Evolutionary conservation across 2,113 vertebrate species (phyloP), one percentile per base, ranked within the genome.

Genomic region (Brienomyrus longianalis): DNA sequence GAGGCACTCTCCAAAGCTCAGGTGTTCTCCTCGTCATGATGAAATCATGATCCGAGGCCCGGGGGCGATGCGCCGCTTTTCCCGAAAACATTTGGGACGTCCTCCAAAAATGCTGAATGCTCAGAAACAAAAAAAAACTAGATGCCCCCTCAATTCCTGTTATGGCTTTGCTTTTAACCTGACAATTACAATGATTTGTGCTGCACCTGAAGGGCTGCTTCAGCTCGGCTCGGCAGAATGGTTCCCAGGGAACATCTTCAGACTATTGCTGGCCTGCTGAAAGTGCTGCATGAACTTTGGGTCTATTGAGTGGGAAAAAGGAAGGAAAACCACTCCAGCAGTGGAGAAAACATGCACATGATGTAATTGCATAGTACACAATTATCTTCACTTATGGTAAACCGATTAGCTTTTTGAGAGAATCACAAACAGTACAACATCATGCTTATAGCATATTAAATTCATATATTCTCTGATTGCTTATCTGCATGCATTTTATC

Each of bases 161-260:
- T 85, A 50, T 31, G 31, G 31, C 19, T 88, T 45, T 59, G 54
- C 86, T 88, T 88, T 88, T 88, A 88, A 50, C 54, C 86, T 43
- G 86, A 88, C 86, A 56, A 88, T 88, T 88, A 88, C 10, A 11
- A n/a, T 56, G n/a, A 88, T 88, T 88, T 62, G 86, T 59, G 47
- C 35, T 52, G 27, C n/a, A 83, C 31, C 51, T 31, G 23, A 54
- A 15, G 86, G 31, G 74, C 35, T 19, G 31, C 13, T 80, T 80
- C 11, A 19, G 31, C 35, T 43, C 54, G 9, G 8, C 5, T 59
- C 19, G 15, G 51, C 52, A 39, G 54, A 3, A 62, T 3, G 17
- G 45, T 88, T 56, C 86, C 39, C 50, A 45, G 51, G 3, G 35
- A 56, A 21, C 5, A 39, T 56, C 45, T 51, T 47, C 15, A 31